A percentile compares a stretch with the other conserved stretches of the same genome.
phyloP scores from a whole-genome alignment of 2,797 vertebrate genomes.

The Micrastur ruficollis region DNA sequence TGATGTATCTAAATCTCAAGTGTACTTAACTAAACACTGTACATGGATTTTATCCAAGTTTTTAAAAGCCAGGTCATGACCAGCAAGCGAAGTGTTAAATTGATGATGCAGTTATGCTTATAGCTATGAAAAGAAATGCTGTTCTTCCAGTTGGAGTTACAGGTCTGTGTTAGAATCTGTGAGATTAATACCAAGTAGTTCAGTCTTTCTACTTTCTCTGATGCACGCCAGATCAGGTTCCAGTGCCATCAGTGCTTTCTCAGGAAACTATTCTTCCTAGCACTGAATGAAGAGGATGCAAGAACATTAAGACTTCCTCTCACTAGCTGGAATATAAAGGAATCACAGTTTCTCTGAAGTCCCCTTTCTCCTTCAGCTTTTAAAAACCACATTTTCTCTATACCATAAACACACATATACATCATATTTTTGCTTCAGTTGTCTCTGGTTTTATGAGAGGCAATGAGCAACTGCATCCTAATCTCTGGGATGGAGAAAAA shows the following conservation, averaged over 20 bases:
- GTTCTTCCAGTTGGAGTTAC: not conserved
- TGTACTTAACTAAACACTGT: not conserved
- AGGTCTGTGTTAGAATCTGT: not conserved
- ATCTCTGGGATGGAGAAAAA: not conserved
- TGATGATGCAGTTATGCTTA: not conserved
- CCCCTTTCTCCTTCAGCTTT: not conserved
- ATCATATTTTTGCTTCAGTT: not conserved
- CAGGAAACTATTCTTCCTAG: not conserved
- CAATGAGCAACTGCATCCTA: not conserved
- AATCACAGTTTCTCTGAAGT: not conserved
- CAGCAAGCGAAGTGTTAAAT: not conserved
- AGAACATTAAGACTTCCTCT: not conserved
- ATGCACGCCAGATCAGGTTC: not conserved
- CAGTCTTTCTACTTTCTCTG: not conserved
- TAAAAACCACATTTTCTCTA: not conserved
- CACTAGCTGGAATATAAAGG: not conserved
- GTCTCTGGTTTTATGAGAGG: not conserved
- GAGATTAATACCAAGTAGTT: not conserved
- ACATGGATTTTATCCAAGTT: not conserved
- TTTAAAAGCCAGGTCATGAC: not conserved
- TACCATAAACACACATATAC: not conserved
- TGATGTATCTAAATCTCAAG: not conserved
- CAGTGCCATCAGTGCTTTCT: not conserved
- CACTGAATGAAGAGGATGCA: not conserved
- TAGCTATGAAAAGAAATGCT: not conserved